Evolutionary conservation across 2,888 invertebrate genomes (phyloP).

Genomic region (Rhaphigaster nebulosa): DNA sequence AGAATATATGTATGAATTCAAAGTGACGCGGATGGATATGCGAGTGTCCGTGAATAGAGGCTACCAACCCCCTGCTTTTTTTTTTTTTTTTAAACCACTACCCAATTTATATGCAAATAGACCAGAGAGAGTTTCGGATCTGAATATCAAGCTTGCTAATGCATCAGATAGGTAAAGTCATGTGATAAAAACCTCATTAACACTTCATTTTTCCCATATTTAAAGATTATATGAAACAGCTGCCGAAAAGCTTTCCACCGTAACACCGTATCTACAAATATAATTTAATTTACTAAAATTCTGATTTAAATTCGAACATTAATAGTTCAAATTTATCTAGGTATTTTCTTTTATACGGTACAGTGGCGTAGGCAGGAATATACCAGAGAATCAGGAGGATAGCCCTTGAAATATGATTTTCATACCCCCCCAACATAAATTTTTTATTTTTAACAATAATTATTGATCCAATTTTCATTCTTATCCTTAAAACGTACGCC

Average conservation of each 20-base stretch:
- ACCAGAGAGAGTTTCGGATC: not conserved
- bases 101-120: constrained; percentile 35
- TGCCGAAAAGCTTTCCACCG: not conserved
- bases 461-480: too few relatives aligned
- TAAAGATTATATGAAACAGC: not conserved
- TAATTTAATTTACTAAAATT: not conserved
- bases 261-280: not conserved
- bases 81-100: constrained; percentile 27
- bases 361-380: too few relatives aligned
- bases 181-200: not conserved
- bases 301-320: too few relatives aligned
- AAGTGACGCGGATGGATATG: constrained; percentile 24
- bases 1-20: constrained; percentile 41
- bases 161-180: constrained; percentile 7
- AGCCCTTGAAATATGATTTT: too few relatives aligned
- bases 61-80: not conserved
- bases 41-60: not conserved
- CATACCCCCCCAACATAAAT: too few relatives aligned
- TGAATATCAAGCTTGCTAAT: constrained; percentile 10
- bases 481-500: too few relatives aligned
- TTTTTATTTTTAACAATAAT: too few relatives aligned
- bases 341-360: too few relatives aligned
- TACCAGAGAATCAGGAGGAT: too few relatives aligned
- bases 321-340: too few relatives aligned
- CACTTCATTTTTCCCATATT: not conserved